Conservation (phyloP, 2,797 vertebrate genomes). For the Sebastes minor region DNA sequence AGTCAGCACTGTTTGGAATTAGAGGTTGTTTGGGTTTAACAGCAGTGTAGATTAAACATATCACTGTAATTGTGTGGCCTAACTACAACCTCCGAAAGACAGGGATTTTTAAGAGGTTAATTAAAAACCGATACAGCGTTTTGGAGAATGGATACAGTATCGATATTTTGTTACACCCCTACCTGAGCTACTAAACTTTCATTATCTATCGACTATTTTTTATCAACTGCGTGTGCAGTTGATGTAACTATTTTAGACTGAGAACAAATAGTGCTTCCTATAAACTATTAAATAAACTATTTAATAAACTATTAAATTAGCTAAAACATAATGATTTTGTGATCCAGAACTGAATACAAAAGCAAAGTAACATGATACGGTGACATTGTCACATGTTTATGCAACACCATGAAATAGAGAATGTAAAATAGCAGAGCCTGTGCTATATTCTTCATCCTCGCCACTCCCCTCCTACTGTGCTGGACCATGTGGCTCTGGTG, state of each 20-base stretch:
- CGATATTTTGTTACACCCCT: too few relatives aligned
- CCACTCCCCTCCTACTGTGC: slow-evolving; percentile 58
- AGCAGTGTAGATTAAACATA: not conserved
- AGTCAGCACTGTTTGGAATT: slow-evolving; percentile 31
- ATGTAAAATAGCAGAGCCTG: slow-evolving; percentile 2
- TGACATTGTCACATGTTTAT: not conserved
- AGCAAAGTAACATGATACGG: not conserved
- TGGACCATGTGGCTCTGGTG: slow-evolving; percentile 66
- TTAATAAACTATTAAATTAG: not conserved
- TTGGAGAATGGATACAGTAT: too few relatives aligned
- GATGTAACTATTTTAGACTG: not conserved
- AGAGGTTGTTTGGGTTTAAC: slow-evolving; percentile 23
- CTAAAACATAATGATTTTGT: not conserved
- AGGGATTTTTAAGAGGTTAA: too few relatives aligned
- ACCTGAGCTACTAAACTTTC: not conserved
- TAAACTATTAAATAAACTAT: not conserved
- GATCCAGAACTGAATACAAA: not conserved
- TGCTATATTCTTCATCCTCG: slow-evolving; percentile 37
- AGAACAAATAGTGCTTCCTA: not conserved
- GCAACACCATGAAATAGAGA: slow-evolving; percentile 19
- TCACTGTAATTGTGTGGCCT: too few relatives aligned
- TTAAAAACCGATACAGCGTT: too few relatives aligned
- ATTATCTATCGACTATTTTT: not conserved
- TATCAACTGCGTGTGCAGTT: not conserved
- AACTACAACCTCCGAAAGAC: too few relatives aligned